phyloP scores from a whole-genome alignment of 2,797 vertebrate genomes.

The Delichon dasypus region DNA sequence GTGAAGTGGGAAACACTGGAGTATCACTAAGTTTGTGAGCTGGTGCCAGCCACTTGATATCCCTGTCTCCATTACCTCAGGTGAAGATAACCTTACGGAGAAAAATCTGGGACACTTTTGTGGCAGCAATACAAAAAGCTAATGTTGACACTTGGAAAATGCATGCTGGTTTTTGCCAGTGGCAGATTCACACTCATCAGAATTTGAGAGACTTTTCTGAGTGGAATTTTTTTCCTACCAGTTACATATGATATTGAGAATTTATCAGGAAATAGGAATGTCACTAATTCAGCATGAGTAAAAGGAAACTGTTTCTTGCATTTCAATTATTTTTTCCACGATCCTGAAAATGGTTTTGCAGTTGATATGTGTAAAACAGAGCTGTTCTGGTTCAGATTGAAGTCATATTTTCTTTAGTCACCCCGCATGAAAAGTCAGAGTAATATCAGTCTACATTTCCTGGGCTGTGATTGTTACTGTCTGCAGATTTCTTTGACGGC shows the following conservation, averaged over 20 bases:
- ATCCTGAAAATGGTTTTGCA: not conserved
- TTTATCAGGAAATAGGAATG: not conserved
- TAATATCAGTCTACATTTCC: not conserved
- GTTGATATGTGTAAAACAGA: not conserved
- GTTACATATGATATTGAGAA: not conserved
- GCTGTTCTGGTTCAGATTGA: not conserved
- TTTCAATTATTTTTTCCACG: not conserved
- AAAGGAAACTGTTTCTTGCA: not conserved
- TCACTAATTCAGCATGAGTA: not conserved
- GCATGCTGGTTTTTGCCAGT: not conserved
- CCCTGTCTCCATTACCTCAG: not conserved
- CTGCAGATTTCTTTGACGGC: constrained; percentile 5
- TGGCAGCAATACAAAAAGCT: not conserved
- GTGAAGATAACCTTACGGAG: not conserved
- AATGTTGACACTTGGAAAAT: not conserved
- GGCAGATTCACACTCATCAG: not conserved
- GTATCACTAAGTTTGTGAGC: not conserved
- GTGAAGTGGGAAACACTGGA: not conserved
- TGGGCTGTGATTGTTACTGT: not conserved
- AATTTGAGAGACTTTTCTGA: not conserved
- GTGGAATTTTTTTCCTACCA: not conserved
- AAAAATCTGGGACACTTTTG: not conserved
- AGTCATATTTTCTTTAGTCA: not conserved
- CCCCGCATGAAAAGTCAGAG: not conserved
- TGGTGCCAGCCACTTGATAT: not conserved